Conservation (phyloP, 2,113 vertebrate species). For the Xyrauchen texanus region DNA sequence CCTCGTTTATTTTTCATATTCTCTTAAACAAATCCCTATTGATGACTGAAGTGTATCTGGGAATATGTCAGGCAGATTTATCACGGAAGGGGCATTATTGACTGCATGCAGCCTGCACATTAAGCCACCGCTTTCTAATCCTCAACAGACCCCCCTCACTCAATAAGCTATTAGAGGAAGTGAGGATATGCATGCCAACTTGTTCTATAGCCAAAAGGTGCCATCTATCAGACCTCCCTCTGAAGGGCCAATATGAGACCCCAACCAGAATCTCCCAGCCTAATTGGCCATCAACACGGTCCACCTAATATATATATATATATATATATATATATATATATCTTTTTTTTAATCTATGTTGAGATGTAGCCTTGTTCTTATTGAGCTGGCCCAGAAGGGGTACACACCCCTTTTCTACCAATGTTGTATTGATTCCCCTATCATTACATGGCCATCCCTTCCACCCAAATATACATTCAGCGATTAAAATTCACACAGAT, state of each 20-base stretch:
- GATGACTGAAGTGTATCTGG: slow-evolving; percentile 72
- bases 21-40: slow-evolving; percentile 67
- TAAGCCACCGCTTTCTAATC: slow-evolving; percentile 72
- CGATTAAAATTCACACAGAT: slow-evolving; percentile 34
- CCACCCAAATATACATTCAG: slow-evolving; percentile 23
- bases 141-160: slow-evolving; percentile 64
- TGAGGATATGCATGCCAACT: slow-evolving; percentile 72
- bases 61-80: slow-evolving; percentile 69
- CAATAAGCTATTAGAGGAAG: slow-evolving; percentile 76
- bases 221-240: slow-evolving; percentile 70
- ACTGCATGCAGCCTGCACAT: slow-evolving; percentile 65
- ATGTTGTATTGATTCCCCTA: slow-evolving; percentile 30
- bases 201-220: slow-evolving; percentile 56
- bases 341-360: background rate
- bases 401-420: background rate
- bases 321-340: no score
- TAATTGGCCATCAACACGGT: slow-evolving; percentile 4
- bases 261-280: background rate
- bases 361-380: background rate
- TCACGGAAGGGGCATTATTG: slow-evolving; percentile 55
- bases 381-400: slow-evolving; percentile 8
- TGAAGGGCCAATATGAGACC: background rate
- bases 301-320: slow-evolving; percentile 14
- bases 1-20: slow-evolving; percentile 47
- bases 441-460: slow-evolving; percentile 38